phyloP scores from a whole-genome alignment of 2,113 vertebrate species.

The Cromileptes altivelis region DNA sequence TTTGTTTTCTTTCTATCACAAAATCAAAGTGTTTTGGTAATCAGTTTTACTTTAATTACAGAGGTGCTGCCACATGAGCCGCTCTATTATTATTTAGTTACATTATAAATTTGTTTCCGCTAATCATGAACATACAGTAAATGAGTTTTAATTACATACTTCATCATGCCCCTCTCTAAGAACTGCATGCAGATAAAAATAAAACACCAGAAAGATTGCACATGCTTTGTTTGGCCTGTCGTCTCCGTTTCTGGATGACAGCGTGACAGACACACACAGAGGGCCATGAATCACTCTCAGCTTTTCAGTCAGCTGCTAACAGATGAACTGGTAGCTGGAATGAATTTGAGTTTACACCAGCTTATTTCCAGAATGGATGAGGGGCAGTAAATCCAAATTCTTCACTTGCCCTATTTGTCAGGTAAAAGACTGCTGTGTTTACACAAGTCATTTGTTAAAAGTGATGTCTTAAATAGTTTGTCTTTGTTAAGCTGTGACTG shows the following conservation, averaged over 20 bases:
- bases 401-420: slow-evolving; percentile 5
- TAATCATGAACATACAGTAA: slow-evolving; percentile 28
- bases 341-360: slow-evolving; percentile 9
- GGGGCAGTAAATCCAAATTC: slow-evolving; percentile 15
- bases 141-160: slow-evolving; percentile 36
- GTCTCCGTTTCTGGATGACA: slow-evolving; percentile 21
- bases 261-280: slow-evolving; percentile 39
- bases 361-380: slow-evolving; percentile 29
- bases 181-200: slow-evolving; percentile 17
- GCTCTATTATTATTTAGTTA: slow-evolving; percentile 19
- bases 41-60: slow-evolving; percentile 12
- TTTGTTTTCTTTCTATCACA: not conserved
- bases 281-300: slow-evolving; percentile 49
- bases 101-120: slow-evolving; percentile 25
- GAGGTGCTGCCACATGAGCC: slow-evolving; percentile 13
- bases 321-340: slow-evolving; percentile 34
- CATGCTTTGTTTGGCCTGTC: slow-evolving; percentile 48
- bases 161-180: slow-evolving; percentile 4
- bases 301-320: slow-evolving; percentile 32
- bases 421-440: slow-evolving; percentile 1
- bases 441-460: slow-evolving; percentile 2
- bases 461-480: not conserved
- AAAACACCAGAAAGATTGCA: slow-evolving; percentile 17
- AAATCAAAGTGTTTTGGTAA: not conserved
- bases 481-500: not conserved